Evolutionary conservation across 1,140 invertebrate genomes (phyloP).

Genomic region (Alviniconcha marisindica): DNA sequence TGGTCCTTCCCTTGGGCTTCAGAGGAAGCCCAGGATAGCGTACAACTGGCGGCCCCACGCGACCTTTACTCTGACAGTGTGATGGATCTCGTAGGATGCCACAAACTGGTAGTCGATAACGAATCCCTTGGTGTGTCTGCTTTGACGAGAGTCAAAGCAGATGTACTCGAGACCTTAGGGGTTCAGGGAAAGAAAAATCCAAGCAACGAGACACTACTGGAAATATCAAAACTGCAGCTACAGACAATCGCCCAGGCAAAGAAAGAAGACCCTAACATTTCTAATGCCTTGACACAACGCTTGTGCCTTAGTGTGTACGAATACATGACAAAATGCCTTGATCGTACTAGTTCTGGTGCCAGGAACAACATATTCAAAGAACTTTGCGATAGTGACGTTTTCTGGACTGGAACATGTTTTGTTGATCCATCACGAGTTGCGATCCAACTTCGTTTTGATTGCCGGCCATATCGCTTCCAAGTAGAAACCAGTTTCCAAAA

Average conservation of each 20-base stretch:
- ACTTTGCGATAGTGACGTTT: not conserved
- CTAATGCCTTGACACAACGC: not conserved
- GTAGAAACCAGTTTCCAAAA: conserved; percentile 14
- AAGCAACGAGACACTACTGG: not conserved
- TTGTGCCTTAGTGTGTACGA: not conserved
- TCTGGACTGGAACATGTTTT: conserved; percentile 35
- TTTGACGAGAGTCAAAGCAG: not conserved
- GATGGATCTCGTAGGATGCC: not conserved
- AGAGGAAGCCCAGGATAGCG: not conserved
- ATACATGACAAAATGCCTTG: not conserved
- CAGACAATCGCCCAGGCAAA: not conserved
- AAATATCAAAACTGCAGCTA: not conserved
- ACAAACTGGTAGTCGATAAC: conserved; percentile 1
- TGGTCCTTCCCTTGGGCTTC: conserved; percentile 47
- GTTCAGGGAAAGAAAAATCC: not conserved
- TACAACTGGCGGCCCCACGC: not conserved
- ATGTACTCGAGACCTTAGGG: not conserved
- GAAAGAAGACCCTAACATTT: not conserved
- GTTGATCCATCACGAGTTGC: conserved; percentile 44
- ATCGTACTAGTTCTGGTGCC: not conserved
- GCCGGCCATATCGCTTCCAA: conserved; percentile 50
- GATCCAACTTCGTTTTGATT: conserved; percentile 33
- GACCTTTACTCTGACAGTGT: conserved; percentile 2
- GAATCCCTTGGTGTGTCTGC: not conserved
- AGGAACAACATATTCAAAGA: not conserved